Evolutionary conservation across 2,113 vertebrate species (phyloP), one percentile per base, ranked within the genome.

Genomic region (Oreochromis spilurus): DNA sequence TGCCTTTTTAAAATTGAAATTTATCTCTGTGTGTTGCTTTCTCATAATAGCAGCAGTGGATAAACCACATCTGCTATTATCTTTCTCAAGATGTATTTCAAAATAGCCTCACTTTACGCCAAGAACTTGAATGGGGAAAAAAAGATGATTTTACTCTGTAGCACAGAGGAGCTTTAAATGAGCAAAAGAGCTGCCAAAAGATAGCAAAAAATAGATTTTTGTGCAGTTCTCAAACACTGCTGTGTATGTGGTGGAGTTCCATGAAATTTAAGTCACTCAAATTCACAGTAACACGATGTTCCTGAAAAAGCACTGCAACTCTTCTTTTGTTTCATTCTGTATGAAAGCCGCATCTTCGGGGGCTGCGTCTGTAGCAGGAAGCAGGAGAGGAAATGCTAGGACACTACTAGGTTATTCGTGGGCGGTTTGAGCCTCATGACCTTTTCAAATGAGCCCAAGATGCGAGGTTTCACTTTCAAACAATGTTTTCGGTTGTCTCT

Each of bases 291-390:
- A 83, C 3, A 67, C 8, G 3, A 26, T 3, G 16, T 82, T 34
- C 62, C 38, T 79, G 36, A 78, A 91, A 45, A 70, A 10, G 9
- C 19, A 45, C 14, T 19, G 70, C 14, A n/a, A 9, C 78, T 53
- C 50, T 19, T 38, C 77, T 17, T 58, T 36, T 1, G 36, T 48
- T 36, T 87, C 9, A 24, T 45, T 85, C 7, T 5, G 26, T 24
- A 53, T 79, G n/a, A 75, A 52, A 87, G n/a, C 72, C 57, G 9
- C 38, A 58, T 45, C 48, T 60, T 77, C 10, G 2, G 10, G 34
- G 50, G 53, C 50, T 40, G 53, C 54, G 16, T 84, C 45, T 88
- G 57, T 83, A 83, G 84, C 89, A 91, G 90, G 88, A 94, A 93
- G 84, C 31, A 58, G 40, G 6, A 84, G 72, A 84, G 89, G 85